Base-by-base conservation (phyloP, 2,113 vertebrate genomes). In the Pelvicachromis taeniatus region DNA sequence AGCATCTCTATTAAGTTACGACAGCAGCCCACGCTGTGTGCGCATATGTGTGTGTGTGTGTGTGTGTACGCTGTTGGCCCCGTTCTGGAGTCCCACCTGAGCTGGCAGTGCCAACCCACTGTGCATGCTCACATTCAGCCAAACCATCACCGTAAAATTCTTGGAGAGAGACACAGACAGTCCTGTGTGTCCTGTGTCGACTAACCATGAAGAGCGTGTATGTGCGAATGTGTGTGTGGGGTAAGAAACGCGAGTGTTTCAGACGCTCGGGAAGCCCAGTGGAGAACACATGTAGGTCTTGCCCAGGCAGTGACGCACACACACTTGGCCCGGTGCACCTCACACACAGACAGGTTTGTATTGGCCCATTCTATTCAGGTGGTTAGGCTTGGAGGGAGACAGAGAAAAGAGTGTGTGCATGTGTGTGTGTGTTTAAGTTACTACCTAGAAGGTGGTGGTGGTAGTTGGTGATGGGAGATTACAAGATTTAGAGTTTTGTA, bases 391-490 rank as follows among this genome's bases (percentile, higher is more conserved):
- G 84, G 65, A 77, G 81, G 83, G 88, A 86, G 85, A 82, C 78
- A 29, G 81, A 86, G 82, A 87, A 75, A 87, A 13, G 78, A 84
- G 87, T 63, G 84, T 84, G 70, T 79, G 77, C 14, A 50, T 35
- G 81, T n/a, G 61, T 80, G 82, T 48, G 78, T 78, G 94, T 92
- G 85, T 81, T 81, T 79, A 45, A 61, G 85, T 78, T 90, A 88
- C 91, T 92, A 92, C 91, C 91, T 85, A 89, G 95, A 92, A 95
- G 94, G 87, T 92, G 88, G 82, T 84, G 88, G 89, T 90, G 86
- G 92, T 88, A 91, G 93, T 59, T 95, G 95, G 95, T 93, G 90
- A 95, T 94, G 91, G 89, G 94, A 96, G 96, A 96, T 96, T 97
- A 96, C 95, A 97, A 96, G 94, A 95, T 89, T 94, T 88, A 88